These are phyloP conservation scores for Carassius gibelio DNA, from an alignment of 2,113 vertebrate genomes.

Conservation along the genomic window DNA sequence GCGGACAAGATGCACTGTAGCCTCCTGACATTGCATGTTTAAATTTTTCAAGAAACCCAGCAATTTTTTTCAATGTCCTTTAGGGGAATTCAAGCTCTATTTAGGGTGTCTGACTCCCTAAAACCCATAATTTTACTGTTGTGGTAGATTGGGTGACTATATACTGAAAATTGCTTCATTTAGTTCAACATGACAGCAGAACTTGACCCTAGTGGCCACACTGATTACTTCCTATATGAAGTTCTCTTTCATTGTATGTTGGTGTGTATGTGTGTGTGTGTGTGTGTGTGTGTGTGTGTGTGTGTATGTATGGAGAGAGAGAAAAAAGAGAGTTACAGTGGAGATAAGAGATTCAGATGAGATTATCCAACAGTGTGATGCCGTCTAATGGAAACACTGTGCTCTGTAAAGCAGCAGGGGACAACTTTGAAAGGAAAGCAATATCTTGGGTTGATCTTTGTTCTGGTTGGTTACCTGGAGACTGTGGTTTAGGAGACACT, in stretches of 20 bases:
- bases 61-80: background rate
- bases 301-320: background rate
- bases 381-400: background rate
- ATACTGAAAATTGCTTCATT: background rate
- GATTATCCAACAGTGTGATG: background rate
- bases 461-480: conserved; percentile 77
- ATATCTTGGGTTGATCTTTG: conserved; percentile 5
- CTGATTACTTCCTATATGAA: background rate
- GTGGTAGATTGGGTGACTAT: background rate
- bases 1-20: background rate
- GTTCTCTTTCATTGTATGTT: background rate
- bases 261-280: background rate
- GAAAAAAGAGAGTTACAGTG: background rate
- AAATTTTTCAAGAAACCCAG: background rate
- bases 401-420: background rate
- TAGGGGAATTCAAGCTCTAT: background rate
- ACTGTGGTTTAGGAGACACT: conserved; percentile 79
- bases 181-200: conserved; percentile 24
- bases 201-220: background rate
- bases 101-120: background rate
- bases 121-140: background rate
- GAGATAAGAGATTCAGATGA: background rate
- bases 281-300: too few relatives aligned
- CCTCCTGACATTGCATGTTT: background rate
- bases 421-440: background rate